Evolutionary conservation across 2,888 invertebrate genomes (phyloP).

Genomic region (Micoletzkya japonica): DNA sequence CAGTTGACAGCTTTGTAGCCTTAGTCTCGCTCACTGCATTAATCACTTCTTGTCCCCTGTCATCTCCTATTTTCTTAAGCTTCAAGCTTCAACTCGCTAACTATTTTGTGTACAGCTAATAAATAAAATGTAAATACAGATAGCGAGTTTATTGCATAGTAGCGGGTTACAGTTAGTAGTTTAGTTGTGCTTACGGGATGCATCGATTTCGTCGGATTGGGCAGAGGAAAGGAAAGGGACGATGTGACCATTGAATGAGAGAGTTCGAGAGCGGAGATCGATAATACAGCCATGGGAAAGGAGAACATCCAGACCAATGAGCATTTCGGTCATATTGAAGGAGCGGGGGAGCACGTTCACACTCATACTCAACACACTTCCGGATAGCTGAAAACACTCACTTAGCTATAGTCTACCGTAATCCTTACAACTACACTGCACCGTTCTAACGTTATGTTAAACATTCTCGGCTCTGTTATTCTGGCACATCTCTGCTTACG

Average conservation of each 20-base stretch:
- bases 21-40: constrained; percentile 2
- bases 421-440: too few species aligned
- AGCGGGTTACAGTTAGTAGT: neutral
- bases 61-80: constrained; percentile 8
- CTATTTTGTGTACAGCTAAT: constrained; percentile 21
- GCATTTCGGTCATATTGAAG: neutral
- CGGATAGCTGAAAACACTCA: neutral
- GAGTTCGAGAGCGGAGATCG: constrained; percentile 16
- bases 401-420: neutral
- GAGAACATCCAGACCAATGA: neutral
- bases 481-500: too few species aligned
- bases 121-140: too few species aligned
- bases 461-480: too few species aligned
- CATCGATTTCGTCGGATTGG: constrained; percentile 12
- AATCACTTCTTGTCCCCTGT: constrained; percentile 1
- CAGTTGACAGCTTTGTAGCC: neutral
- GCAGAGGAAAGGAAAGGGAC: constrained; percentile 17
- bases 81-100: constrained; percentile 1
- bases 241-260: constrained; percentile 19
- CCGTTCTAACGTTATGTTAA: too few species aligned
- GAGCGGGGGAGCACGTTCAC: neutral
- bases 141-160: too few species aligned
- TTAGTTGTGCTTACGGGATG: constrained; percentile 2
- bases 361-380: too few species aligned
- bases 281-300: constrained; percentile 12